Evolutionary conservation across 2,113 vertebrate species (phyloP), one percentile per base, ranked within the genome.

Genomic region (Osmerus eperlanus): DNA sequence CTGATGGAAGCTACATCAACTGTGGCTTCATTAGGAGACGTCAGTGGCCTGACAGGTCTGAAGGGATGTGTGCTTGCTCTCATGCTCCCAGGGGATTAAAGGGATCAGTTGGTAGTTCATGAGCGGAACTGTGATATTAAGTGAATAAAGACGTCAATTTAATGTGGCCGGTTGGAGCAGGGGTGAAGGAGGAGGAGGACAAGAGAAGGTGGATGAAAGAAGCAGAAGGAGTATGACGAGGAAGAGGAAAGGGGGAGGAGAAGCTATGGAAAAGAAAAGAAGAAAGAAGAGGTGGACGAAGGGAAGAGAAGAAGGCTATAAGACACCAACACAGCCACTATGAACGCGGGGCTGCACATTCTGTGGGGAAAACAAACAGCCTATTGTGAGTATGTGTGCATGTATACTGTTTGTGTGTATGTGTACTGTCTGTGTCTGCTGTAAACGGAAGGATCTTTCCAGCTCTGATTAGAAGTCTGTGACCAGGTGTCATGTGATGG

Each of bases 401-500:
- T 29, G 18, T 71, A 75, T 52, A 47, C 41, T 5, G 41, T 47
- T 47, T 47, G 66, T 52, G 72, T 66, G 71, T 69, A 60, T 69
- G 71, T 68, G 60, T 47, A 47, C 41, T 47, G 2, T 47, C 41
- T 70, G 68, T 77, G n/a, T 82, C 32, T 77, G 64, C 9, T 47
- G 29, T 71, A 59, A 52, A 36, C 13, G 63, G 60, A 82, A 64
- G 78, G 73, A 78, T 18, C 25, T 76, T 61, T 56, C 65, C 21
- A 65, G 67, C 66, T 72, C 83, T 86, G 75, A 86, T 86, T 80
- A 85, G 70, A 41, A 83, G 84, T 28, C 81, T 77, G 84, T 86
- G 85, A 87, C 84, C 79, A 84, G 83, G 77, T 86, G 78, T 84
- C 87, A 85, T 86, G 86, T 87, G 83, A 84, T 80, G 71, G 67